A percentile compares a stretch with the other conserved stretches of the same genome.
Evolutionary conservation across 2,888 invertebrate genomes (phyloP).

Genomic region (Erebia palarica): DNA sequence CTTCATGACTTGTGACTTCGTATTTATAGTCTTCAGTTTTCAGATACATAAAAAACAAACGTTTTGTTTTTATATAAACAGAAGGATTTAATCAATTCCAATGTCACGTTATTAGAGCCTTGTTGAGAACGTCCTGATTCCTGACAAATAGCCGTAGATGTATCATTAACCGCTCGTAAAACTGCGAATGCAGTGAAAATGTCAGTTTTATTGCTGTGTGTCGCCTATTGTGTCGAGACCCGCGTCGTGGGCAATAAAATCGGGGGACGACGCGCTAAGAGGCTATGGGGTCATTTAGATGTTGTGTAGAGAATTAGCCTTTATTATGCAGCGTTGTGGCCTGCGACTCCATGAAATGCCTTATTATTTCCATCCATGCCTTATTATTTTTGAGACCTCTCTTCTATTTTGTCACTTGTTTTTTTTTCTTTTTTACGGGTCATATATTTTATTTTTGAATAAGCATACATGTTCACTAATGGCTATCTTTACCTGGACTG

Average conservation of each 20-base stretch:
- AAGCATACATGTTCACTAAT: no score
- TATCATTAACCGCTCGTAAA: slow-evolving; percentile 15
- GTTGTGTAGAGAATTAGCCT: slow-evolving; percentile 11
- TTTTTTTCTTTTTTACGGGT: background rate
- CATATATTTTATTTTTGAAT: no score
- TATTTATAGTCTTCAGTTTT: no score
- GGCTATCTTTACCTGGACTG: no score
- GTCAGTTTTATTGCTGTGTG: background rate
- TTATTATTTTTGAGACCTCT: background rate
- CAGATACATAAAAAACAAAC: no score
- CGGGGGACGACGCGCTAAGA: slow-evolving; percentile 9
- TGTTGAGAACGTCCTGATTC: background rate
- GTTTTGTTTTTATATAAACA: no score
- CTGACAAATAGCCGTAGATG: background rate
- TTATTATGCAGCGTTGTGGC: slow-evolving; percentile 11
- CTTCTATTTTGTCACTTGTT: background rate
- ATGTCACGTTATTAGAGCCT: no score
- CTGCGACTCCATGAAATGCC: background rate
- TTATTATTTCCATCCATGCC: no score
- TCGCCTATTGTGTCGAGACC: slow-evolving; percentile 13
- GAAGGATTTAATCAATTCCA: no score
- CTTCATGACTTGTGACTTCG: no score
- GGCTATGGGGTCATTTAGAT: slow-evolving; percentile 7
- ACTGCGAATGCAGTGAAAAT: slow-evolving; percentile 13
- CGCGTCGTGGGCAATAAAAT: slow-evolving; percentile 13